phyloP scores from a whole-genome alignment of 1,140 invertebrate species.

The Drosophila paulistorum region DNA sequence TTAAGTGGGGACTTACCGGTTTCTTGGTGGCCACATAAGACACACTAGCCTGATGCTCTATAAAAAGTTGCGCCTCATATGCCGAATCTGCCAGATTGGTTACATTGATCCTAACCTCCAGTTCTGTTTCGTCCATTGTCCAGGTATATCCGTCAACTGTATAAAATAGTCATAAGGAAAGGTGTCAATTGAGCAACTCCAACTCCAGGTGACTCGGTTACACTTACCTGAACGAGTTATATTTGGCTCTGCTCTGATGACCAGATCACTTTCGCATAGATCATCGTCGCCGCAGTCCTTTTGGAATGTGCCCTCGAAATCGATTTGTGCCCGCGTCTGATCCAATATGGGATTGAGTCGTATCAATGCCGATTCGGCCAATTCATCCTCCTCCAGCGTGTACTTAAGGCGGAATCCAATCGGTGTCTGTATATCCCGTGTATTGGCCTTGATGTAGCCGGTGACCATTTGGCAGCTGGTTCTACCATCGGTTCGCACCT shows the following conservation, averaged over 20 bases:
- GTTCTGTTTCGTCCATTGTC: conserved; percentile 89
- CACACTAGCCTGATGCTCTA: conserved; percentile 90
- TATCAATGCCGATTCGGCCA: conserved; percentile 88
- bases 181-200: neutral
- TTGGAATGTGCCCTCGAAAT: conserved; percentile 94
- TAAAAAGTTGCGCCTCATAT: conserved; percentile 93
- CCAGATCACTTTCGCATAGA: conserved; percentile 93
- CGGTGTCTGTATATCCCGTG: conserved; percentile 92
- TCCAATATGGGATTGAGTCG: conserved; percentile 93
- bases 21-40: conserved; percentile 90
- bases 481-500: conserved; percentile 84
- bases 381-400: conserved; percentile 87
- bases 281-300: conserved; percentile 97
- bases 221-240: conserved; percentile 83
- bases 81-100: conserved; percentile 94
- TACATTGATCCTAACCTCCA: conserved; percentile 90
- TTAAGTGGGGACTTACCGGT: conserved; percentile 60
- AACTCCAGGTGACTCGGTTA: no score
- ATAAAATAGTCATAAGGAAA: conserved; percentile 27
- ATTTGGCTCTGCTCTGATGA: conserved; percentile 87
- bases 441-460: conserved; percentile 93
- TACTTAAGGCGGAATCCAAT: conserved; percentile 94
- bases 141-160: conserved; percentile 84
- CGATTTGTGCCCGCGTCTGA: conserved; percentile 91
- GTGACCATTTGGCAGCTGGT: conserved; percentile 89